Evolutionary conservation across 1,140 invertebrate genomes (phyloP), one percentile per base, ranked within the genome.

Genomic region (Temnothorax longispinosus): DNA sequence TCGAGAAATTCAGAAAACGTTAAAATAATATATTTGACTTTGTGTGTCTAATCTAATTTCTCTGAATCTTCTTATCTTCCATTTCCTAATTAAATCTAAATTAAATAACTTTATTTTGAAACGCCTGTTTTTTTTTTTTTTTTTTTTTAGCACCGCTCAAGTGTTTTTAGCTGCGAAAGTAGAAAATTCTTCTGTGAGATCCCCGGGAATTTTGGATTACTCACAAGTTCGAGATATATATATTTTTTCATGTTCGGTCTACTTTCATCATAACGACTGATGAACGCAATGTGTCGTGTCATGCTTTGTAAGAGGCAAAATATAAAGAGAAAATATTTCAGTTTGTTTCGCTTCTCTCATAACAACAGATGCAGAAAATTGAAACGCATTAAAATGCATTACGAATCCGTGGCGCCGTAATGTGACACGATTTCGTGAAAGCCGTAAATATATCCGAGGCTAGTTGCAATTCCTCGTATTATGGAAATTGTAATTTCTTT

Each of bases 351-450:
- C 15, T 4, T 38, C 47, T 80, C n/a, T 38, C 47, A 2, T 7
- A 71, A 10, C 44, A n/a, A 35, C 64, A 71, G 77, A 71, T 69
- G 64, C 15, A 54, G 77, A 71, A 71, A 81, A 81, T 81, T 81
- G 77, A 81, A 81, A 81, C 35, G 47, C 77, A 69, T 81, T 81
- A 71, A 81, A 81, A 81, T 81, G 64, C 77, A 81, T 81, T 81
- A 41, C 77, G n/a, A 54, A 71, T 32, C 47, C n/a, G 64, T 65
- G n/a, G 47, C 47, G 21, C 15, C 1, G 64, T 81, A 81, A 71
- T 81, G 64, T 54, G 77, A 71, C 64, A 56, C 15, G 50, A 81
- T 81, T 81, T 56, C 18, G 32, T 27, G 64, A 54, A 71, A 54
- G 47, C 47, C n/a, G 15, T 80, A 81, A 81, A 81, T 35, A 81